Conservation (phyloP, 2,888 invertebrate species). For the Catocala sponsa region DNA sequence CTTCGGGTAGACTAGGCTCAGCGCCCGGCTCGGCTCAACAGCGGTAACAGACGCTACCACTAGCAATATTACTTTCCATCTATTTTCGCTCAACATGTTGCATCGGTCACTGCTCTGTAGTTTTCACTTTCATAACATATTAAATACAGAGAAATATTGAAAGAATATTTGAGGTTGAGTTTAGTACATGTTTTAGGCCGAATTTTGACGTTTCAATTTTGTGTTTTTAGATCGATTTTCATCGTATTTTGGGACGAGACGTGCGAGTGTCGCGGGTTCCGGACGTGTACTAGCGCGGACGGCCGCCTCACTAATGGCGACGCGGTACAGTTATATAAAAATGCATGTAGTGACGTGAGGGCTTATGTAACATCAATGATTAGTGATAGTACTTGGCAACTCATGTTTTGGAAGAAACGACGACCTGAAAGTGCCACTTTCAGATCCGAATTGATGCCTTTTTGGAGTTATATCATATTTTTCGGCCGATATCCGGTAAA, state of each 20-base stretch:
- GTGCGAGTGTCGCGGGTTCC: slow-evolving; percentile 49
- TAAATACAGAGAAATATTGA: slow-evolving; percentile 39
- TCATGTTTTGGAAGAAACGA: slow-evolving; percentile 48
- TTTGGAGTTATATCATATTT: background rate
- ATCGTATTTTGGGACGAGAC: slow-evolving; percentile 55
- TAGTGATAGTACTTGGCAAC: slow-evolving; percentile 62
- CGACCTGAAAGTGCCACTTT: slow-evolving; percentile 53
- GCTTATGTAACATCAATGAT: slow-evolving; percentile 62
- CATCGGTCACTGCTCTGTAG: slow-evolving; percentile 77
- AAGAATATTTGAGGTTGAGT: slow-evolving; percentile 39
- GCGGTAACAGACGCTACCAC: slow-evolving; percentile 72
- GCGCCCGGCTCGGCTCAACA: slow-evolving; percentile 79
- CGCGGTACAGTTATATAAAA: slow-evolving; percentile 61
- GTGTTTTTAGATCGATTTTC: slow-evolving; percentile 47
- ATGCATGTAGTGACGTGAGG: slow-evolving; percentile 60
- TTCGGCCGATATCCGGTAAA: background rate
- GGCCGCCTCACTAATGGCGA: slow-evolving; percentile 32
- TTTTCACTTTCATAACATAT: slow-evolving; percentile 83
- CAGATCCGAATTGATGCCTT: slow-evolving; percentile 31
- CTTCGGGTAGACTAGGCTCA: slow-evolving; percentile 74
- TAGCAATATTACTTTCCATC: slow-evolving; percentile 84
- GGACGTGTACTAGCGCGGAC: slow-evolving; percentile 47
- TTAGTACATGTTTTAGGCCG: slow-evolving; percentile 61
- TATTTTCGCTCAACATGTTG: slow-evolving; percentile 83
- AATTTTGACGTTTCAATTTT: slow-evolving; percentile 45